Base-by-base conservation (phyloP, 2,113 vertebrate genomes). In the Ciconia maguari region DNA sequence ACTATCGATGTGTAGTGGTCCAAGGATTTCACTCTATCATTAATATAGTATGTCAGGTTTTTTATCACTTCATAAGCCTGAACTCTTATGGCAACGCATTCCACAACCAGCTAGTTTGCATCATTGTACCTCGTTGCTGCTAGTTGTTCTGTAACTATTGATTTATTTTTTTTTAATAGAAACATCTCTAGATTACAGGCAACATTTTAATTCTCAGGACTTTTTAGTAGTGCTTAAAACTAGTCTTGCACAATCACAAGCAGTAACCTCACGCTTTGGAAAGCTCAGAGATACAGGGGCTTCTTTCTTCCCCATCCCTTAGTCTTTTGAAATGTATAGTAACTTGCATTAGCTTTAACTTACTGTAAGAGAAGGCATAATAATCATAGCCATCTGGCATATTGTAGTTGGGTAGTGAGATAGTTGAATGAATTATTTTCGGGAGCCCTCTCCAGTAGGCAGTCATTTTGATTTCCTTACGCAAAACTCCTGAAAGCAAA, bases 331-430 rank as follows among this genome's bases (percentile, higher is more conserved):
- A 48, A 13, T 17, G 16, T 2, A 2, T 7, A 54, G n/a, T 32
- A 57, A 17, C 32, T 15, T 83, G 30, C 22, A 34, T 80, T 64
- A 83, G 60, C 41, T 87, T 69, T 26, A 77, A 97, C 98, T 98
- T 98, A 99, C 99, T 98, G 96, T 98, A 98, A 29, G 99, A 99
- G 97, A 99, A 99, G 76, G 99, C 97, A 0, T 98, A 98, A 92
- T 99, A 99, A 74, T 98, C 99, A 6, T 99, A 99, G 55, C 99
- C 99, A 1, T 99, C 99, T 1, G 97, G 97, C 61, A 98, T 98
- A 52, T 94, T 96, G 46, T 58, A 44, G 86, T 96, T 98, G n/a
- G 99, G 99, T 54, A 99, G 60, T 3, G 99, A 99, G 44, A 99
- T 58, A 2, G 99, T 99, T 6, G 99, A 98, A 12, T 99, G 99